A percentile compares a stretch with the other conserved stretches of the same genome.
phyloP scores from a whole-genome alignment of 1,140 invertebrate species.

The Sipha flava region DNA sequence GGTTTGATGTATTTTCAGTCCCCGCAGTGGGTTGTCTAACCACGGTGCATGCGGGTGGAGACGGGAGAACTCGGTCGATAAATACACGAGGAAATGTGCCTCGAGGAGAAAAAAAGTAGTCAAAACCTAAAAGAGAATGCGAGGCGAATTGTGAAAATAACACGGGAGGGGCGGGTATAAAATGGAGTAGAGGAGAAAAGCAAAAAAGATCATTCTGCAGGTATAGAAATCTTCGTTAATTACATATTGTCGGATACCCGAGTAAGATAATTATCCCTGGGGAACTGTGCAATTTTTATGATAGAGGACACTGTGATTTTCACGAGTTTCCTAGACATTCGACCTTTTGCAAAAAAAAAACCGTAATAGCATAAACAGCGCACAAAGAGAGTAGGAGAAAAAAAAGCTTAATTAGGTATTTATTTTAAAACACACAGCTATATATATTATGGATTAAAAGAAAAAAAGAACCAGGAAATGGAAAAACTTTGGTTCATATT shows the following conservation, averaged over 20 bases:
- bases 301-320: background rate
- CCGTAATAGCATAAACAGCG: background rate
- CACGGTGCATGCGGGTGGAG: background rate
- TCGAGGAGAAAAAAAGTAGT: background rate
- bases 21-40: background rate
- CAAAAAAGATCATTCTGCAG: background rate
- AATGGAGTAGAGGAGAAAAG: background rate
- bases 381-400: background rate
- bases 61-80: background rate
- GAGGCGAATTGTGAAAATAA: too few species aligned
- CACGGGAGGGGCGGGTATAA: background rate
- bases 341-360: background rate
- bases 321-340: background rate
- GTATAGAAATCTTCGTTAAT: background rate
- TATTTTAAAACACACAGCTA: too few species aligned
- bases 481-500: background rate
- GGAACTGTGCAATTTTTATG: background rate
- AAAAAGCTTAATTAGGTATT: background rate
- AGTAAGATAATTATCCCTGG: background rate
- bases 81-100: background rate
- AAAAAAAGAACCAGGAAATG: background rate
- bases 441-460: too few species aligned
- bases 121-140: background rate
- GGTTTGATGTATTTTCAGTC: constrained; percentile 24
- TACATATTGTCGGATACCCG: background rate